A percentile compares a stretch with the other conserved stretches of the same genome.
Evolutionary conservation across 1,140 invertebrate genomes (phyloP).

Genomic region (Aphidius ervi): DNA sequence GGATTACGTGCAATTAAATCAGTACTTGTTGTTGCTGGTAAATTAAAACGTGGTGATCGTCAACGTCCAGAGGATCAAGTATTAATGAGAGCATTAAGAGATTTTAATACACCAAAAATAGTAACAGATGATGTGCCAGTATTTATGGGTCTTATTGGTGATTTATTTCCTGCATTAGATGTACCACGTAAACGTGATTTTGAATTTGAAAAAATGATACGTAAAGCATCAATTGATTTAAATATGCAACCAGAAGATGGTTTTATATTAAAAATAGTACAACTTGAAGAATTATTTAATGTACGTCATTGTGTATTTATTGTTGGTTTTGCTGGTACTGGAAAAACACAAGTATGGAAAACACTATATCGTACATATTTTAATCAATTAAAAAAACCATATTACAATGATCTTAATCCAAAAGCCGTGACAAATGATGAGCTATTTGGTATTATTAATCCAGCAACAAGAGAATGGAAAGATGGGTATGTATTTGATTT

Average conservation of each 20-base stretch:
- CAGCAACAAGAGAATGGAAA: slow-evolving; percentile 93
- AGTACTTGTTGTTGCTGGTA: slow-evolving; percentile 86
- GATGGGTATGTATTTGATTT: slow-evolving; percentile 61
- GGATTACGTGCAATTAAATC: slow-evolving; percentile 89
- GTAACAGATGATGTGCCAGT: slow-evolving; percentile 84
- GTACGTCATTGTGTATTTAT: slow-evolving; percentile 95
- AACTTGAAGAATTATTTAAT: slow-evolving; percentile 86
- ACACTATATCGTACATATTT: slow-evolving; percentile 79
- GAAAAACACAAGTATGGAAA: slow-evolving; percentile 91
- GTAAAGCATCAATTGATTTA: slow-evolving; percentile 73
- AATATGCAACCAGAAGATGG: slow-evolving; percentile 88
- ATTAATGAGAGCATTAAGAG: slow-evolving; percentile 78
- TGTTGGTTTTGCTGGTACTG: slow-evolving; percentile 87
- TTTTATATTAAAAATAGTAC: slow-evolving; percentile 85
- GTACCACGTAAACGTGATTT: slow-evolving; percentile 78
- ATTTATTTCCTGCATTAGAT: slow-evolving; percentile 85
- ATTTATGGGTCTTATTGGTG: slow-evolving; percentile 86
- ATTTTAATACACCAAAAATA: slow-evolving; percentile 92
- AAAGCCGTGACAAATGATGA: slow-evolving; percentile 96
- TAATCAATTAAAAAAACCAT: slow-evolving; percentile 75
- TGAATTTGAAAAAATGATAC: slow-evolving; percentile 79
- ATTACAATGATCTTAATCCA: slow-evolving; percentile 87
- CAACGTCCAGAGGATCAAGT: slow-evolving; percentile 72
- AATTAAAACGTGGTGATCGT: slow-evolving; percentile 68
- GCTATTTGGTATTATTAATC: slow-evolving; percentile 93